Conservation (phyloP, 2,113 vertebrate species). For the Dicaeum eximium region DNA sequence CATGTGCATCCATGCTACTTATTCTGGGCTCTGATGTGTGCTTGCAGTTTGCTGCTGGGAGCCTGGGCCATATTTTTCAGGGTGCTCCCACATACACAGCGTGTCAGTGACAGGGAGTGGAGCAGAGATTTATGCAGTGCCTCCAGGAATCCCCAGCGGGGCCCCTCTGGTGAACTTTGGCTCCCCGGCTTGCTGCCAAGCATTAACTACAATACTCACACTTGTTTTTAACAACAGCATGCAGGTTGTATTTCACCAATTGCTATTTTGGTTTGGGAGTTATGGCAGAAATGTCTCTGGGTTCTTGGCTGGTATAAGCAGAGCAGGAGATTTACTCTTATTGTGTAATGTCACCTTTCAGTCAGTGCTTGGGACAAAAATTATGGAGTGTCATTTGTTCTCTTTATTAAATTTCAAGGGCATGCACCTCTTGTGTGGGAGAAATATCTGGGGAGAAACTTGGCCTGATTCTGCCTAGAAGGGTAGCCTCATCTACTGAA, state of each 20-base stretch:
- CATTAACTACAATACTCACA: constrained; percentile 74
- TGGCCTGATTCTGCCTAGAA: not conserved
- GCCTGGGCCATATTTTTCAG: not conserved
- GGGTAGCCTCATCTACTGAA: not conserved
- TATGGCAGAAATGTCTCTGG: constrained; percentile 69
- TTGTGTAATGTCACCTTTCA: constrained; percentile 70
- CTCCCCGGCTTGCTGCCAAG: constrained; percentile 61
- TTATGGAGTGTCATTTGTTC: constrained; percentile 29
- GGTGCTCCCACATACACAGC: not conserved
- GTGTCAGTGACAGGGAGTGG: not conserved
- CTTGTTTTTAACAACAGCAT: constrained; percentile 76
- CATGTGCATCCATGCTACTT: rapidly evolving
- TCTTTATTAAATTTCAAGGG: constrained; percentile 60
- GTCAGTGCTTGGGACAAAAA: constrained; percentile 25
- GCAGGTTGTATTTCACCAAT: constrained; percentile 71
- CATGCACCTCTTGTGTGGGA: constrained; percentile 6
- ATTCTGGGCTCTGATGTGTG: not conserved
- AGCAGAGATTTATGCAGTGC: not conserved
- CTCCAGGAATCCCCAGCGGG: constrained; percentile 33
- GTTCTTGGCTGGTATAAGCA: not conserved
- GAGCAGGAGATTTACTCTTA: constrained; percentile 47
- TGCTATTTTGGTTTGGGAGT: constrained; percentile 72
- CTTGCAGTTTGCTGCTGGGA: not conserved
- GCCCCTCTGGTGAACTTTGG: constrained; percentile 32
- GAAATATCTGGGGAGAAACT: not conserved